phyloP scores from a whole-genome alignment of 2,113 vertebrate genomes.

The Sinocyclocheilus anophthalmus region DNA sequence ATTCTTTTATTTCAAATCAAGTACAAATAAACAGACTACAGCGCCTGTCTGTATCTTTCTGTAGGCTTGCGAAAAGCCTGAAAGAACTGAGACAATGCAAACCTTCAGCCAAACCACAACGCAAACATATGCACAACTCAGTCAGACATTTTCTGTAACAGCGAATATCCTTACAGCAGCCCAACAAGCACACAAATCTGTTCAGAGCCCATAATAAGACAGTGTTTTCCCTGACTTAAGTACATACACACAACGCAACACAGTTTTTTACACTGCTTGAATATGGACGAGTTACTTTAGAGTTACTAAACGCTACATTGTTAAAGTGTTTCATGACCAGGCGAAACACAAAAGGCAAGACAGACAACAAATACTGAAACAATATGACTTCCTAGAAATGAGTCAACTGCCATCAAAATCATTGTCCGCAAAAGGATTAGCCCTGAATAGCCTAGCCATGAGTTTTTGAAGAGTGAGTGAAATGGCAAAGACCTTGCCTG shows the following conservation, averaged over 20 bases:
- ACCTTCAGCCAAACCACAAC: constrained; percentile 30
- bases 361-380: constrained; percentile 27
- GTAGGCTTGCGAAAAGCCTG: background rate
- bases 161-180: background rate
- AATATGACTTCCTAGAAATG: constrained; percentile 15
- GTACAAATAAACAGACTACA: background rate
- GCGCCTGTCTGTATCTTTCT: background rate
- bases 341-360: constrained; percentile 31
- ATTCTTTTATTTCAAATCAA: background rate
- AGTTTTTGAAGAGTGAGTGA: constrained; percentile 53
- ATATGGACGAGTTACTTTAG: background rate
- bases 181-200: constrained; percentile 9
- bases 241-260: background rate
- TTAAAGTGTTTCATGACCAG: background rate
- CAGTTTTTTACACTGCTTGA: constrained; percentile 10
- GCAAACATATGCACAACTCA: constrained; percentile 40
- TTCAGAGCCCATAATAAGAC: constrained; percentile 8
- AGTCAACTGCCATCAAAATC: constrained; percentile 35
- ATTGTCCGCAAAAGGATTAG: constrained; percentile 41
- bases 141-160: constrained; percentile 23
- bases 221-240: background rate
- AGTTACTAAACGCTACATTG: background rate
- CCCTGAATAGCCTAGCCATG: constrained; percentile 31
- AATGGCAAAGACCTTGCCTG: constrained; percentile 70
- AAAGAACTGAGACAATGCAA: constrained; percentile 3